These are phyloP conservation scores for Drosophila arawakana DNA, from an alignment of 1,140 invertebrate genomes.

Conservation along the genomic window DNA sequence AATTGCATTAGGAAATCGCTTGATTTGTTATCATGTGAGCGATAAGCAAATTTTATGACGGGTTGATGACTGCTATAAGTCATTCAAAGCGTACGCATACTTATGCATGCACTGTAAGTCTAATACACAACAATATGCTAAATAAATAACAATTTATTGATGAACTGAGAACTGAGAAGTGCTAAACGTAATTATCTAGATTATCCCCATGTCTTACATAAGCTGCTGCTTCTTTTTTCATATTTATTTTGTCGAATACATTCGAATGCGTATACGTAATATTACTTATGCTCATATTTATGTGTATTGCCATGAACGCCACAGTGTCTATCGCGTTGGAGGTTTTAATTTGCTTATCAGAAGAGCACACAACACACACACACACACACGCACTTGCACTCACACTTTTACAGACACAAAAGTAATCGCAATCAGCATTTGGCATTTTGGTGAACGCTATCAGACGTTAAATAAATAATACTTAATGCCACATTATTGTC, in stretches of 20 bases:
- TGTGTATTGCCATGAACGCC: conserved; percentile 37
- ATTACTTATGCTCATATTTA: neutral
- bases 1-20: conserved; percentile 47
- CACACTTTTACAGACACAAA: conserved; percentile 13
- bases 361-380: conserved; percentile 19
- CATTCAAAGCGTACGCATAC: neutral
- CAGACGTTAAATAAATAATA: conserved; percentile 73
- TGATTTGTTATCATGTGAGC: conserved; percentile 43
- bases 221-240: neutral
- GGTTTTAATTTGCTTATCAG: conserved; percentile 77
- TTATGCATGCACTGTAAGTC: neutral
- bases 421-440: conserved; percentile 51
- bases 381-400: conserved; percentile 17
- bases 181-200: neutral
- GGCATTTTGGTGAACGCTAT: conserved; percentile 57
- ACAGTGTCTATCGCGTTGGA: conserved; percentile 68
- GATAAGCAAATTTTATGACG: conserved; percentile 43
- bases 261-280: conserved; percentile 4
- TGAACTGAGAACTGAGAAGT: conserved; percentile 18
- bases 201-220: conserved; percentile 24
- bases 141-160: neutral
- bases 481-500: conserved; percentile 78
- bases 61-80: conserved; percentile 32
- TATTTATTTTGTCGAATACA: conserved; percentile 12
- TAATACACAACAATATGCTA: neutral